A percentile compares a stretch with the other conserved stretches of the same genome.
Evolutionary conservation across 2,888 invertebrate genomes (phyloP).

Genomic region (Chrysolina oricalcia): DNA sequence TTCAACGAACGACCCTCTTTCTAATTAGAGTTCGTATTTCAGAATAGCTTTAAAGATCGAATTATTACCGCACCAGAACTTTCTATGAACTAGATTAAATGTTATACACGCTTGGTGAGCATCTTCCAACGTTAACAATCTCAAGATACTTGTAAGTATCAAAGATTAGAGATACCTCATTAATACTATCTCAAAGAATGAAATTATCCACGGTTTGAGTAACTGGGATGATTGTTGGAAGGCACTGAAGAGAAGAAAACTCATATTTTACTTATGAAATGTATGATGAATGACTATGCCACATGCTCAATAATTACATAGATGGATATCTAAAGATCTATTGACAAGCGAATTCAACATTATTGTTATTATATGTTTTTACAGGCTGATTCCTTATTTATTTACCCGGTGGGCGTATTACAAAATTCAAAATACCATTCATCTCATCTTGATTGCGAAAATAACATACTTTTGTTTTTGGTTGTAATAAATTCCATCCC

Average conservation of each 20-base stretch:
- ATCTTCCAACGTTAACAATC: neutral
- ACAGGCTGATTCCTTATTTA: no score
- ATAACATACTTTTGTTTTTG: no score
- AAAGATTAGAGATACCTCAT: neutral
- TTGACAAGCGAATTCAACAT: no score
- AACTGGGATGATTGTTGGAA: neutral
- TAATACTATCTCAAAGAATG: neutral
- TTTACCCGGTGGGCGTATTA: no score
- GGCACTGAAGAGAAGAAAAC: neutral
- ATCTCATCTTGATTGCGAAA: no score
- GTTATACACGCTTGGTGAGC: neutral
- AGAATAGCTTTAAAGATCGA: constrained; percentile 23
- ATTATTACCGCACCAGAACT: constrained; percentile 14
- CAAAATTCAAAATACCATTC: no score
- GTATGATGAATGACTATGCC: no score
- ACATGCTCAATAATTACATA: no score
- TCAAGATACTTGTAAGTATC: neutral
- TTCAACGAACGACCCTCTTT: neutral
- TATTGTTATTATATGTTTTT: no score
- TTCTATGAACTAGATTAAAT: constrained; percentile 25
- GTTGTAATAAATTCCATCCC: no score
- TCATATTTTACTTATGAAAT: neutral
- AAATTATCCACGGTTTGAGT: neutral
- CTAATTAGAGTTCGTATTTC: neutral
- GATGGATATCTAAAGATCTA: no score